Base-by-base conservation (phyloP, 2,113 vertebrate genomes). In the Python bivittatus region DNA sequence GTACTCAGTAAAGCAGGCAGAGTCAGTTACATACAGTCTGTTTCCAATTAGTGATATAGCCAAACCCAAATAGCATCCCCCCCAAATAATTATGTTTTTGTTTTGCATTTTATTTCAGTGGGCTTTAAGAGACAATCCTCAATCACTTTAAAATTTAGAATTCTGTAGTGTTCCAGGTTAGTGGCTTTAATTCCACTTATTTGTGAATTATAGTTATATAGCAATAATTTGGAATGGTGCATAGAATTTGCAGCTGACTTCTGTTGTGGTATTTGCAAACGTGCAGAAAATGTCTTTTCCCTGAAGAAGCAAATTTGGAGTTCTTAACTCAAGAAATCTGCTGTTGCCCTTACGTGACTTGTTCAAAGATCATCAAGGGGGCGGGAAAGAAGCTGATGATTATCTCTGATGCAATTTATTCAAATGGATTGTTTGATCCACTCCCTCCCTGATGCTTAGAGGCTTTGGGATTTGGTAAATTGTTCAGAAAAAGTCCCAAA, bases 21-120 rank as follows among this genome's bases (percentile, higher is more conserved):
- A 96, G 33, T 4, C 93, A 42, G 48, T 91, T 92, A 52, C 84
- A 5, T 90, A 94, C 88, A 91, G 25, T 93, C 90, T 95, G 91
- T 29, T 94, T 96, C 85, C 87, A 92, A 0, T 90, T 56, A 92
- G n/a, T 86, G 33, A 17, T 22, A 88, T 29, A 61, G 42, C 64
- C 68, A 42, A 61, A 25, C 3, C 42, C 88, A 86, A 64, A 96
- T 17, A 90, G 8, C 84, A 48, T 2, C 33, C 61, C 10, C 84
- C 38, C 92, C 48, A 48, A 92, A 89, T 85, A 48, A 54, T 33
- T 0, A 0, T 84, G 42, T 85, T 90, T 84, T 86, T 54, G 72
- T n/a, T 25, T 92, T 92, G 57, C 79, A 58, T 23, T 94, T 88
- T 84, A 2, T 23, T 92, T 61, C 48, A 72, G 90, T 91, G 15